Evolutionary conservation across 2,888 invertebrate species (phyloP).

Genomic region (Oscheius sp.): DNA sequence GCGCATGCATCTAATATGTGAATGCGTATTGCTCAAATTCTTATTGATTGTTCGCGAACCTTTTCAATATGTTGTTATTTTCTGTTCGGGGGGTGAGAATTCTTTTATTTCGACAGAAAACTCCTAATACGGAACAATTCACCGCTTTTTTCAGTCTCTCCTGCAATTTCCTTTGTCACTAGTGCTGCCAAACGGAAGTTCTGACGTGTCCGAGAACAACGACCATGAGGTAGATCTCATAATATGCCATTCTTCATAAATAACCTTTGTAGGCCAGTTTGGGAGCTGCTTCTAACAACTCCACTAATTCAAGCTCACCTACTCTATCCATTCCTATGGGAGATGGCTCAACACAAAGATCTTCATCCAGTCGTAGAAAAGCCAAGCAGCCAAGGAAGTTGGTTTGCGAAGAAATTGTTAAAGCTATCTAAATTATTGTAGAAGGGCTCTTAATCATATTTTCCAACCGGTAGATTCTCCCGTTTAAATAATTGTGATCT

Average conservation of each 20-base stretch:
- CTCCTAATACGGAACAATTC: background rate
- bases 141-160: background rate
- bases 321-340: conserved; percentile 21
- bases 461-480: conserved; percentile 16
- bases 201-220: conserved; percentile 23
- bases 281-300: conserved; percentile 23
- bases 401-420: conserved; percentile 27
- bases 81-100: too few species aligned
- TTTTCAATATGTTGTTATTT: too few species aligned
- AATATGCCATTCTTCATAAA: background rate
- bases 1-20: too few species aligned
- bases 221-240: conserved; percentile 18
- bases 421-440: background rate
- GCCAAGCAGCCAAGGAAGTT: conserved; percentile 30
- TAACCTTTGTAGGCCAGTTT: conserved; percentile 21
- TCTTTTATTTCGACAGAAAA: too few species aligned
- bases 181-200: conserved; percentile 10
- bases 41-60: too few species aligned
- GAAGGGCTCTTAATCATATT: background rate
- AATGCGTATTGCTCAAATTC: too few species aligned
- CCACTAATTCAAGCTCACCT: conserved; percentile 28
- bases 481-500: conserved; percentile 31
- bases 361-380: conserved; percentile 29
- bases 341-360: background rate
- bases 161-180: conserved; percentile 19